Evolutionary conservation across 2,113 vertebrate genomes (phyloP).

Genomic region (Trachemys scripta): DNA sequence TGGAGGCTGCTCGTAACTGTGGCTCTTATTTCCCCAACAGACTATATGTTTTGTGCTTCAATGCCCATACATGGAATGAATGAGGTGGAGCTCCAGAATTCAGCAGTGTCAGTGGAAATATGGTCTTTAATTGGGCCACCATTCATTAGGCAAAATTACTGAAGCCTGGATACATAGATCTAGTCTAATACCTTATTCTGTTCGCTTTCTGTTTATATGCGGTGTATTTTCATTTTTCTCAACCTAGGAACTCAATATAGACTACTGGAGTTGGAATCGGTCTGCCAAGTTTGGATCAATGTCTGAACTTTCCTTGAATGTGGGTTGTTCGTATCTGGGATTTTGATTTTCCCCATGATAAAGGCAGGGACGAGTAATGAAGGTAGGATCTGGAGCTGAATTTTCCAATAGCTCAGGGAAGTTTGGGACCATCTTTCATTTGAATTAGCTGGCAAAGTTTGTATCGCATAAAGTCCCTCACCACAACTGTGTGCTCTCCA

Average conservation of each 20-base stretch:
- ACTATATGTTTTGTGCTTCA: background rate
- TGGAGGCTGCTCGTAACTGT: too few species aligned
- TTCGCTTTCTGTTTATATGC: background rate
- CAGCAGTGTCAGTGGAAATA: background rate
- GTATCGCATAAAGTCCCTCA: background rate
- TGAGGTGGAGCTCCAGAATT: background rate
- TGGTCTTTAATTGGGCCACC: background rate
- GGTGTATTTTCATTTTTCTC: background rate
- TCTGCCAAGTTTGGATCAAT: background rate
- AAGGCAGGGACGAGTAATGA: background rate
- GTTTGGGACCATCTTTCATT: background rate
- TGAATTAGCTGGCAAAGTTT: background rate
- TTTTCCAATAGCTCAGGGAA: background rate
- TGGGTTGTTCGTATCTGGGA: background rate
- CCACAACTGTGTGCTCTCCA: background rate
- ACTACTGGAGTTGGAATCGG: background rate
- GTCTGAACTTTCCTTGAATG: rapidly evolving
- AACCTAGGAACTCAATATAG: background rate
- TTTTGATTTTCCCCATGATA: background rate
- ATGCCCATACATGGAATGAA: background rate
- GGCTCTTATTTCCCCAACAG: background rate
- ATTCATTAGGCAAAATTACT: background rate
- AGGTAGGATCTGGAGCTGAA: background rate
- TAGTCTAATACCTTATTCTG: background rate
- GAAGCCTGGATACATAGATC: background rate